Evolutionary conservation across 2,113 vertebrate genomes (phyloP).

Genomic region (Onychorhynchus coronatus): DNA sequence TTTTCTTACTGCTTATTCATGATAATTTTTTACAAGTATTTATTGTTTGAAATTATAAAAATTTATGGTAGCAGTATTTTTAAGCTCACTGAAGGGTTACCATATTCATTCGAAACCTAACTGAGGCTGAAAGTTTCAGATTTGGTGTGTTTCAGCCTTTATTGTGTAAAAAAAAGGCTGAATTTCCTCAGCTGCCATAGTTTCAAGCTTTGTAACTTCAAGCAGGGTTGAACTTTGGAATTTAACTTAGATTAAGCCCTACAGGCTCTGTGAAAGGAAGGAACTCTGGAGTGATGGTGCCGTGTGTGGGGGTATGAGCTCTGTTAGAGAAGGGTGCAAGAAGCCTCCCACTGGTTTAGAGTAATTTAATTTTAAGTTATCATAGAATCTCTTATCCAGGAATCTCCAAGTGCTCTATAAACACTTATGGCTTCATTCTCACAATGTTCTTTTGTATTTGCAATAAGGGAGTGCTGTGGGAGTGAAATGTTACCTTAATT

Average conservation of each 20-base stretch:
- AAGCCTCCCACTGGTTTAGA: background rate
- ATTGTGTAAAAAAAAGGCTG: background rate
- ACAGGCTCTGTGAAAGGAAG: rapidly evolving
- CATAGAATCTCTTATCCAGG: background rate
- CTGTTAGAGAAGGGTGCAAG: background rate
- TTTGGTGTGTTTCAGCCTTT: background rate
- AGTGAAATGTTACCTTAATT: background rate
- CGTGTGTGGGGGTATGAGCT: background rate
- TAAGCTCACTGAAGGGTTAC: background rate
- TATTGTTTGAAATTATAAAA: background rate
- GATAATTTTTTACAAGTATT: background rate
- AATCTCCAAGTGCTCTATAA: background rate
- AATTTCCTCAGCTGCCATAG: background rate
- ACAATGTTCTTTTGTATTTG: background rate
- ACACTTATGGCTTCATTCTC: background rate
- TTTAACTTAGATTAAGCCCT: background rate
- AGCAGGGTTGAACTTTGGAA: background rate
- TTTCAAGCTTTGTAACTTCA: background rate
- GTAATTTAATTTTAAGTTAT: background rate
- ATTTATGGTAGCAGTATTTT: background rate
- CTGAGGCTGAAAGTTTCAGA: background rate
- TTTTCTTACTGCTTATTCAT: background rate
- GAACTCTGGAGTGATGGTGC: rapidly evolving
- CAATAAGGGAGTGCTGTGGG: background rate
- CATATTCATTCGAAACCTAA: background rate